phyloP scores from a whole-genome alignment of 2,888 invertebrate species.

The Apodemia zela region DNA sequence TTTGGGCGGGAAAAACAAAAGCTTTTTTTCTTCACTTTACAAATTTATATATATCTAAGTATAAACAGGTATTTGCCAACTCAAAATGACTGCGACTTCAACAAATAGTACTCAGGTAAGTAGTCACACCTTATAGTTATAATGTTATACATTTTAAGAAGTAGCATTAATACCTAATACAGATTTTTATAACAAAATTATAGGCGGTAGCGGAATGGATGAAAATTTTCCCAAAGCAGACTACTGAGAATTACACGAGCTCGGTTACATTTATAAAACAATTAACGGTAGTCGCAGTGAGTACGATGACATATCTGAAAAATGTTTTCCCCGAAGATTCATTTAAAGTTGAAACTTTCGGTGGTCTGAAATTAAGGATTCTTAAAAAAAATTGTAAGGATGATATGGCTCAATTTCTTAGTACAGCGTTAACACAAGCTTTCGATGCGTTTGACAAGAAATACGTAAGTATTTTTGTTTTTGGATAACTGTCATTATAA shows the following conservation, averaged over 20 bases:
- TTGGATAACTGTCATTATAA: too few species aligned
- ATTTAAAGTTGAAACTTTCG: slow-evolving; percentile 48
- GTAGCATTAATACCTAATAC: background rate
- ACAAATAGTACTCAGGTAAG: slow-evolving; percentile 35
- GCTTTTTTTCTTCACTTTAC: background rate
- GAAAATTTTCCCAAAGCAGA: slow-evolving; percentile 52
- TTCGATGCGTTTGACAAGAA: slow-evolving; percentile 67
- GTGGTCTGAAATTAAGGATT: slow-evolving; percentile 48
- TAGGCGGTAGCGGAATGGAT: slow-evolving; percentile 56
- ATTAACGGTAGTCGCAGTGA: slow-evolving; percentile 56
- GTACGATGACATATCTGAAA: slow-evolving; percentile 57
- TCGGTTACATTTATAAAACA: slow-evolving; percentile 67
- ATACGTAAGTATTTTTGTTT: slow-evolving; percentile 50
- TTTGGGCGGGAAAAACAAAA: background rate
- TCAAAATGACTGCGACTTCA: slow-evolving; percentile 40
- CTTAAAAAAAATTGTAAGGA: slow-evolving; percentile 56
- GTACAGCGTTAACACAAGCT: slow-evolving; percentile 51
- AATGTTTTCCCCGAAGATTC: slow-evolving; percentile 53
- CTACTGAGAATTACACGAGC: slow-evolving; percentile 57
- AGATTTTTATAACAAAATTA: background rate
- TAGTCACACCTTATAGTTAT: background rate
- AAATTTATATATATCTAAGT: background rate
- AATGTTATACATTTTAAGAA: background rate
- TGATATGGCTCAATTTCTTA: slow-evolving; percentile 57
- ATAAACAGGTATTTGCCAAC: background rate